Base-by-base conservation (phyloP, 2,888 invertebrate genomes). In the Amaurobius ferox region DNA sequence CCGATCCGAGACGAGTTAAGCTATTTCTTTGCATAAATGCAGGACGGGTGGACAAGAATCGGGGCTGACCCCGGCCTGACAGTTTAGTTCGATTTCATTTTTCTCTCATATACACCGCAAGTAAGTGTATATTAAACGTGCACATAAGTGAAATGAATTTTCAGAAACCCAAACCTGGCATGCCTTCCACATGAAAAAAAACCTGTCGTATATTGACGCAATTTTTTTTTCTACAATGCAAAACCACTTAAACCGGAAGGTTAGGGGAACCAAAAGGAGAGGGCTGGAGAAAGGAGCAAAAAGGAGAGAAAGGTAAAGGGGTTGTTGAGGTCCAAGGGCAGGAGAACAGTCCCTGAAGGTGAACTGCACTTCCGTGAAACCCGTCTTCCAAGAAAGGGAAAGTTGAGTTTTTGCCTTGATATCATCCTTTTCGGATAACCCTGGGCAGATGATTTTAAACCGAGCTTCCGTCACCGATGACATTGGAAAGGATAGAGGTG, bases 241-340 rank as follows among this genome's bases (percentile, higher is more conserved):
- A 23, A 55, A 23, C 55, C 55, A 55, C 55, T 77, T 35, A 77
- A 77, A 77, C 77, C 77, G 77, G 77, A 77, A 77, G 39, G 55
- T 35, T 67, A 30, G n/a, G 13, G 13, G 29, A 32, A 71, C 19
- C 9, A 71, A 23, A 48, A 29, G 35, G 23, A n/a, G 55, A 55
- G 11, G 16, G 44, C 44, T 44, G 44, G 11, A 23, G 40, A 68
- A 29, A 55, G 79, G 44, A 81, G 68, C 32, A 28, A 35, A 55
- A 55, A 67, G 66, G 32, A 66, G 39, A 23, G 32, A 40, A 77
- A 55, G n/a, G 67, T 29, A 79, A 77, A 72, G 72, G 79, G 79
- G 72, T 72, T 72, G 35, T 29, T n/a, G n/a, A n/a, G n/a, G 55
- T 62, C 66, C 79, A 79, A 79, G 79, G 79, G 72, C 79, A 79